Evolutionary conservation across 2,888 invertebrate species (phyloP).

Genomic region (Limnephilus marmoratus): DNA sequence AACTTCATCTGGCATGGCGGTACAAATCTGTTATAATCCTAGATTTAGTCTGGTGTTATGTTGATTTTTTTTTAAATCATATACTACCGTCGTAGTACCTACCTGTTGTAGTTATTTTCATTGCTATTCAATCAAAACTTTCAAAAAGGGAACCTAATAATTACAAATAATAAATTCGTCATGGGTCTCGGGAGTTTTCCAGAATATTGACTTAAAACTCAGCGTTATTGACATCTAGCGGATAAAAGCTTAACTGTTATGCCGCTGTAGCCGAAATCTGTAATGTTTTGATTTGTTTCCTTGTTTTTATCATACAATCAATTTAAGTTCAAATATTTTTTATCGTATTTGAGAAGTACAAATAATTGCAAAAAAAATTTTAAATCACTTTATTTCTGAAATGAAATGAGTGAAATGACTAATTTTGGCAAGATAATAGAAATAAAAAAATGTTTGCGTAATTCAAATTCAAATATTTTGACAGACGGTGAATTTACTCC

Average conservation of each 20-base stretch:
- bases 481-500: not conserved
- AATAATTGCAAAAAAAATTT: not conserved
- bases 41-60: no score
- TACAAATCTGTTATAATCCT: no score
- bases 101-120: no score
- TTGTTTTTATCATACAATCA: not conserved
- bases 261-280: not conserved
- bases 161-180: no score
- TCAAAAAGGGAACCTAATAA: no score
- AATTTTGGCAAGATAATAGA: not conserved
- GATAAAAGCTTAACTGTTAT: not conserved
- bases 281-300: not conserved
- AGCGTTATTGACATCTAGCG: not conserved
- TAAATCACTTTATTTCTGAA: not conserved
- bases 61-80: no score
- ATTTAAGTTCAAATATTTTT: not conserved
- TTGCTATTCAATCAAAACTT: no score
- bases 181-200: no score
- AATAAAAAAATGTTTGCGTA: not conserved
- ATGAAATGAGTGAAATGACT: not conserved
- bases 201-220: not conserved
- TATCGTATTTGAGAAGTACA: not conserved
- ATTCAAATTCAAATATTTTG: not conserved
- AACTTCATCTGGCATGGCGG: no score
- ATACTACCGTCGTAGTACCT: no score